Conservation (phyloP, 2,797 vertebrate genomes). For the Pipistrellus pipistrellus region DNA sequence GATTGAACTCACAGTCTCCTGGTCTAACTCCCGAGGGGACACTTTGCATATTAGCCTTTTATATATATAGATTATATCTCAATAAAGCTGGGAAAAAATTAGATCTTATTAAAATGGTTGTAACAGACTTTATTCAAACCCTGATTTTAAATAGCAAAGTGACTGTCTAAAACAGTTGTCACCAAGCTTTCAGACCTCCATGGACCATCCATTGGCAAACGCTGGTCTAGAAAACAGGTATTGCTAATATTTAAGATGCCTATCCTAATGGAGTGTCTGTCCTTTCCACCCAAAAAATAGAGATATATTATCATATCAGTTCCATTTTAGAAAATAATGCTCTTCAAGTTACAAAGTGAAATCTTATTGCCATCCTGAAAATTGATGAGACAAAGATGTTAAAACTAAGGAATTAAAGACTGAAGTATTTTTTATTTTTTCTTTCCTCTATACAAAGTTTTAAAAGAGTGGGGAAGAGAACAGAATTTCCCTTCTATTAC, state of each 20-base stretch:
- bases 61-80: not conserved
- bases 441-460: not conserved
- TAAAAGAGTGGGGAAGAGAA: not conserved
- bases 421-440: not conserved
- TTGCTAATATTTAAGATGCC: slow-evolving; percentile 4
- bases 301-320: not conserved
- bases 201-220: no score
- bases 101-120: slow-evolving; percentile 46
- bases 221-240: not conserved
- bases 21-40: no score
- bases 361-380: slow-evolving; percentile 7
- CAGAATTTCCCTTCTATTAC: not conserved
- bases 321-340: not conserved
- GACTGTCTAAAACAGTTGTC: not conserved
- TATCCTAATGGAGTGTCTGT: not conserved
- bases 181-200: no score
- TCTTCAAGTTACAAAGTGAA: not conserved
- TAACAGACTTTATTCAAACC: not conserved
- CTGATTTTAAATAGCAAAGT: slow-evolving; percentile 51
- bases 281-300: not conserved
- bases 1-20: no score
- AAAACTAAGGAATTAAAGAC: slow-evolving; percentile 16
- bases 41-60: no score
- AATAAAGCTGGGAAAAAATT: not conserved
- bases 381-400: not conserved